Base-by-base conservation (phyloP, 2,797 vertebrate genomes). In the Helarctos malayanus region DNA sequence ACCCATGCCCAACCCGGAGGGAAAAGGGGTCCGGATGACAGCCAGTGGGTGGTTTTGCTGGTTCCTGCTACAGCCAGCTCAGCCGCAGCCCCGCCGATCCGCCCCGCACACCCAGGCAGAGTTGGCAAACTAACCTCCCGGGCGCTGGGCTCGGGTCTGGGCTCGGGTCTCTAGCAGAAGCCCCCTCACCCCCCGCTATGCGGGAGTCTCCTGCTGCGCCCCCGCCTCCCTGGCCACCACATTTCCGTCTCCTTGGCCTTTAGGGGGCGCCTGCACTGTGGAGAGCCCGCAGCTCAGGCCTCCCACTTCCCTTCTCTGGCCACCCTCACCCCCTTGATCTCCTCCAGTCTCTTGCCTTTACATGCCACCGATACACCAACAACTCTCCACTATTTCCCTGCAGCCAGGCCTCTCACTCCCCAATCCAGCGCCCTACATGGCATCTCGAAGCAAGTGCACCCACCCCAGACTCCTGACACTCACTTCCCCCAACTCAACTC, bases 181-280 rank as follows among this genome's bases (percentile, higher is more conserved):
- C 3, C 65, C 65, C 45, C 45, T 29, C 14, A 23, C 9, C 1
- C 3, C 23, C 27, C 23, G 56, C 29, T 61, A 16, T 49, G 27
- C 4, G 10, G 7, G 2, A 54, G 23, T 80, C 63, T 54, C 45
- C 38, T 14, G 15, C 19, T 16, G 14, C 2, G 5, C 16, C 25
- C n/a, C 25, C 2, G 1, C 21, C 57, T 80, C 47, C 0, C 57
- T 65, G 19, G n/a, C 11, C 2, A 32, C 27, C 1, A 0, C 1
- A 0, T 41, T 79, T 47, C 35, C 12, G 25, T 11, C 61, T 71
- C 16, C 29, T 68, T 21, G 52, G 29, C 68, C 54, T 35, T 29
- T 61, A 32, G 2, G 6, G 38, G 47, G 32, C 16, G 9, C 13
- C 59, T 38, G 49, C 1, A 2, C 65, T 11, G 13, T 10, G 25